Evolutionary conservation across 2,113 vertebrate genomes (phyloP).

Genomic region (Marcusenius ussheri): DNA sequence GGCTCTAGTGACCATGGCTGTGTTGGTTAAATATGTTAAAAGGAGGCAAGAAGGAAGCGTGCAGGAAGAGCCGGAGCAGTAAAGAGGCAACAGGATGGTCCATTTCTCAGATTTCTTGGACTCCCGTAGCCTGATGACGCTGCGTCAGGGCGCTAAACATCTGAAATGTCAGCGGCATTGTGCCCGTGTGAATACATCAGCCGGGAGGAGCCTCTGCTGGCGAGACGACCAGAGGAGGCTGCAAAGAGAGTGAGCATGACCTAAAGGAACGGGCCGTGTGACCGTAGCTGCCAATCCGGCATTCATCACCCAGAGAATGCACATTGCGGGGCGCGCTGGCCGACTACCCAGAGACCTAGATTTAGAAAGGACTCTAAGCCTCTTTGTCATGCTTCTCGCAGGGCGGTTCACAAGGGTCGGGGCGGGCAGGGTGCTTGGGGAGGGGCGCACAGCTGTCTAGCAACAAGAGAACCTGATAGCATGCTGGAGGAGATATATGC

Average conservation of each 20-base stretch:
- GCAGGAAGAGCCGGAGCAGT: slow-evolving; percentile 36
- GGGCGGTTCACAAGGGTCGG: slow-evolving; percentile 25
- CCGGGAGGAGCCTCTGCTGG: background rate
- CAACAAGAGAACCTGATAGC: slow-evolving; percentile 23
- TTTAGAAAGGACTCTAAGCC: slow-evolving; percentile 38
- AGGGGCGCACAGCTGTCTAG: slow-evolving; percentile 38
- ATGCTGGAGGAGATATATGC: slow-evolving; percentile 10
- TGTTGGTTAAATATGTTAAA: slow-evolving; percentile 41
- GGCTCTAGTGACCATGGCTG: slow-evolving; percentile 36
- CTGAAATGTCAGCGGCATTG: background rate
- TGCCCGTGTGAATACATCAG: slow-evolving; percentile 15
- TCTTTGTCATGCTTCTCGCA: slow-evolving; percentile 35
- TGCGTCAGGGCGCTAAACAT: background rate
- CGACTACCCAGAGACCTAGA: slow-evolving; percentile 38
- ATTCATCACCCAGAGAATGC: slow-evolving; percentile 16
- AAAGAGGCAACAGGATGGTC: slow-evolving; percentile 38
- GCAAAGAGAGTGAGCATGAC: slow-evolving; percentile 17
- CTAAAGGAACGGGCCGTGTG: slow-evolving; percentile 31
- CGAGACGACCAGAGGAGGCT: background rate
- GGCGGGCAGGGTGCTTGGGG: slow-evolving; percentile 13
- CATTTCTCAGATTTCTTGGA: slow-evolving; percentile 19
- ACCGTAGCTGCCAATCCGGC: slow-evolving; percentile 36
- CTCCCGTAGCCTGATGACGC: background rate
- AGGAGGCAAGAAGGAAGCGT: slow-evolving; percentile 50
- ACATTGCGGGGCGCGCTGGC: slow-evolving; percentile 35